These are phyloP conservation scores for Kryptolebias marmoratus DNA, from an alignment of 2,113 vertebrate genomes.

Conservation along the genomic window DNA sequence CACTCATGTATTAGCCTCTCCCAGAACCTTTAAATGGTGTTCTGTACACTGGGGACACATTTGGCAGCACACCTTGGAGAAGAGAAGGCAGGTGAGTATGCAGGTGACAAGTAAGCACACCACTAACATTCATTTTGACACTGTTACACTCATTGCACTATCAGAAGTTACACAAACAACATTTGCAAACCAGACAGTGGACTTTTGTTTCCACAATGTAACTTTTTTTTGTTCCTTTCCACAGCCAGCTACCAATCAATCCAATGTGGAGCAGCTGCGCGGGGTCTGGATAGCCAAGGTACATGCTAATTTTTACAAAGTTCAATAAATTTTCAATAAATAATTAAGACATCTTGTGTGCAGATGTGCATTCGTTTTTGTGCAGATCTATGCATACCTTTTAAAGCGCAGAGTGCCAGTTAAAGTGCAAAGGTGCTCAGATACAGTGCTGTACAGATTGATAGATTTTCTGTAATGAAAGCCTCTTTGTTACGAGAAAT, in stretches of 20 bases:
- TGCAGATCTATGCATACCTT: background rate
- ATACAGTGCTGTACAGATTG: background rate
- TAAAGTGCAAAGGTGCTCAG: slow-evolving; percentile 2
- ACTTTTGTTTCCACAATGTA: background rate
- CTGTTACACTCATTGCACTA: background rate
- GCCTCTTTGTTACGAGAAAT: background rate
- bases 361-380: background rate
- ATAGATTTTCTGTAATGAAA: background rate
- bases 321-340: background rate
- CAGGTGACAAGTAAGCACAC: background rate
- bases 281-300: background rate
- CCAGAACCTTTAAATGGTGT: too few relatives aligned
- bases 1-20: too few relatives aligned
- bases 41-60: background rate
- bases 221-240: background rate
- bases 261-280: background rate
- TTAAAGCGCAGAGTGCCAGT: background rate
- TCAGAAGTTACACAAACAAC: background rate
- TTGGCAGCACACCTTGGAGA: background rate
- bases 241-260: background rate
- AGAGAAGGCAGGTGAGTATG: background rate
- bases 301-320: background rate
- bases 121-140: background rate
- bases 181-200: background rate
- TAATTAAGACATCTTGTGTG: background rate